phyloP scores from a whole-genome alignment of 2,888 invertebrate genomes.

The Eulithis prunata region DNA sequence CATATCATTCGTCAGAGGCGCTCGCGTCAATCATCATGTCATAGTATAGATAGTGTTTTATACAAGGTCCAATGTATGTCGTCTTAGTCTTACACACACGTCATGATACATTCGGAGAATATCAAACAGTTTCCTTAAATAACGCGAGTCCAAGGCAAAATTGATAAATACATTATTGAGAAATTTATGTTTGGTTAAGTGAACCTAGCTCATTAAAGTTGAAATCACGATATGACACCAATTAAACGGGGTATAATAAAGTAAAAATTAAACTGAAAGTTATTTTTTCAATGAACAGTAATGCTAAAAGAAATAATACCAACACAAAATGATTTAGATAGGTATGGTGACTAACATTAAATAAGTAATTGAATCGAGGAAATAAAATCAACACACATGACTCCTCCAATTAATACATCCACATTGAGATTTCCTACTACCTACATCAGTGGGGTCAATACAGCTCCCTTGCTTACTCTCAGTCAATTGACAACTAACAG shows the following conservation, averaged over 20 bases:
- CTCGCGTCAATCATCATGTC: too few relatives aligned
- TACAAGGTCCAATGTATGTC: neutral
- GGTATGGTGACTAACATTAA: too few relatives aligned
- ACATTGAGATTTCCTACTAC: conserved; percentile 10
- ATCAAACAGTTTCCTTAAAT: neutral
- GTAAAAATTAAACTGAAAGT: neutral
- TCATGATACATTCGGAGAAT: neutral
- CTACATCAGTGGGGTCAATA: conserved; percentile 16
- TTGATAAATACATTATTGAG: too few relatives aligned
- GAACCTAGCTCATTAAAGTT: too few relatives aligned
- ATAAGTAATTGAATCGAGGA: too few relatives aligned
- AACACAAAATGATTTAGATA: too few relatives aligned
- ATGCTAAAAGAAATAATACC: too few relatives aligned
- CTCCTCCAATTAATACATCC: conserved; percentile 4
- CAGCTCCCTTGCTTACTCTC: conserved; percentile 39
- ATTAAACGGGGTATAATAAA: neutral
- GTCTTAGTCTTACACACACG: neutral
- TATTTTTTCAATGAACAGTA: neutral
- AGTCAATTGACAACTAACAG: conserved; percentile 54
- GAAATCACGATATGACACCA: neutral
- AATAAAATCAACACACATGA: neutral
- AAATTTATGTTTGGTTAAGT: too few relatives aligned
- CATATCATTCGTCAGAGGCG: too few relatives aligned
- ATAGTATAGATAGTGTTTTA: too few relatives aligned
- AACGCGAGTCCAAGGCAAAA: neutral